These are phyloP conservation scores for Galeruca laticollis DNA, from an alignment of 2,888 invertebrate genomes.

Conservation along the genomic window DNA sequence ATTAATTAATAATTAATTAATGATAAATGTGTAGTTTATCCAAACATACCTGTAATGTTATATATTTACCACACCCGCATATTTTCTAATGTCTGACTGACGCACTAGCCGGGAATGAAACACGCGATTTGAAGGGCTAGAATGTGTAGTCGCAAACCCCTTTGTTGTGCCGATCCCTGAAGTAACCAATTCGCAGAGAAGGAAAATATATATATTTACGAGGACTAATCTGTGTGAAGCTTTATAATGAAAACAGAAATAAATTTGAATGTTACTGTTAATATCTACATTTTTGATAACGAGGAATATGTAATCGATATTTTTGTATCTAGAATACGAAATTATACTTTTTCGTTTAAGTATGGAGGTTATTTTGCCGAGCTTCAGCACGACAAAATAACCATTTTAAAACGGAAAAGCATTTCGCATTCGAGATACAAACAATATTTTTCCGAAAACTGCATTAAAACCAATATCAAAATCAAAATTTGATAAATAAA, in stretches of 20 bases:
- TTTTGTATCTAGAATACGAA: neutral
- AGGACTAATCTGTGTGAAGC: too few relatives aligned
- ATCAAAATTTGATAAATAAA: too few relatives aligned
- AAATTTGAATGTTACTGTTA: too few relatives aligned
- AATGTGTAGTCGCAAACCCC: neutral
- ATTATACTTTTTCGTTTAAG: neutral
- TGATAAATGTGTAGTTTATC: too few relatives aligned
- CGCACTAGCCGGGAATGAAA: neutral
- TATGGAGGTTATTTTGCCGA: too few relatives aligned
- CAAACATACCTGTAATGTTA: neutral
- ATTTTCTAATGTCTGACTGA: neutral
- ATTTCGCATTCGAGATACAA: neutral
- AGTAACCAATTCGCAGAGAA: neutral
- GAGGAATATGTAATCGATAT: neutral
- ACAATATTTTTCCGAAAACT: too few relatives aligned
- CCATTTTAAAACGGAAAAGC: neutral
- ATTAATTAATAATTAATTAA: neutral
- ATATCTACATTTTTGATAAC: too few relatives aligned
- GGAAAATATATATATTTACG: too few relatives aligned
- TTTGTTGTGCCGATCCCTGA: neutral
- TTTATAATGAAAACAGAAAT: too few relatives aligned
- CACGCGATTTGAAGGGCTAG: neutral
- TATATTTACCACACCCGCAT: neutral
- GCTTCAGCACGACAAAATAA: too few relatives aligned
- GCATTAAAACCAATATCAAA: too few relatives aligned